A percentile compares a stretch with the other conserved stretches of the same genome.
Evolutionary conservation across 2,797 vertebrate genomes (phyloP).

Genomic region (Gymnocypris eckloni): DNA sequence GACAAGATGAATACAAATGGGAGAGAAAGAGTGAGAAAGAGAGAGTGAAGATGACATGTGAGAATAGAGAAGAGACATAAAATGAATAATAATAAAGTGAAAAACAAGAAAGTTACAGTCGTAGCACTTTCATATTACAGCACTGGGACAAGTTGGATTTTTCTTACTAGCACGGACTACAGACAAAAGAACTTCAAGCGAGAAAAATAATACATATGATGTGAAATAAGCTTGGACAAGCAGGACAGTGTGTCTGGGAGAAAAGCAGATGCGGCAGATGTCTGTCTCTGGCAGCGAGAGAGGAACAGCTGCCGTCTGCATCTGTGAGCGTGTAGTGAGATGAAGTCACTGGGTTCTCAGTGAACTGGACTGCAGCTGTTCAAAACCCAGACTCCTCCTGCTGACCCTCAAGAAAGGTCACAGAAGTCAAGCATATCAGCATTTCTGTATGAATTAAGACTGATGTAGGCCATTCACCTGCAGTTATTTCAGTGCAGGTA

Average conservation of each 20-base stretch:
- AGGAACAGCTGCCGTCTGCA: conserved; percentile 43
- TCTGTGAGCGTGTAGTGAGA: conserved; percentile 29
- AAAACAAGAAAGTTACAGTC: neutral
- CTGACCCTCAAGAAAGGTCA: conserved; percentile 37
- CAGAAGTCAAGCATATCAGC: neutral
- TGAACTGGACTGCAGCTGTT: conserved; percentile 29
- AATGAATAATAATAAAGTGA: neutral
- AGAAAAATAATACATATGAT: neutral
- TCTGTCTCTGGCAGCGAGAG: conserved; percentile 38
- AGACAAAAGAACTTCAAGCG: neutral
- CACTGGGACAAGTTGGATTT: neutral
- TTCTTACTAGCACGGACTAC: neutral
- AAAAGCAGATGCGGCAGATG: conserved; percentile 50
- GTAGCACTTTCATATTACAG: neutral
- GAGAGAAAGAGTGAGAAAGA: conserved; percentile 16
- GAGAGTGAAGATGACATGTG: conserved; percentile 10
- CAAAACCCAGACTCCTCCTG: neutral
- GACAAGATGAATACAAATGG: conserved; percentile 10
- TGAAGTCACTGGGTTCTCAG: conserved; percentile 29
- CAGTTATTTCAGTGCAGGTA: neutral
- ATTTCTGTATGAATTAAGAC: neutral
- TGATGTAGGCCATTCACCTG: neutral
- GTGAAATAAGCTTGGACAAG: neutral
- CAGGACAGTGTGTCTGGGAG: conserved; percentile 2
- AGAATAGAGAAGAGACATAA: neutral